Evolutionary conservation across 35 echinoderm and acorn worm species (phyloP).

Genomic region (Apostichopus japonicus): DNA sequence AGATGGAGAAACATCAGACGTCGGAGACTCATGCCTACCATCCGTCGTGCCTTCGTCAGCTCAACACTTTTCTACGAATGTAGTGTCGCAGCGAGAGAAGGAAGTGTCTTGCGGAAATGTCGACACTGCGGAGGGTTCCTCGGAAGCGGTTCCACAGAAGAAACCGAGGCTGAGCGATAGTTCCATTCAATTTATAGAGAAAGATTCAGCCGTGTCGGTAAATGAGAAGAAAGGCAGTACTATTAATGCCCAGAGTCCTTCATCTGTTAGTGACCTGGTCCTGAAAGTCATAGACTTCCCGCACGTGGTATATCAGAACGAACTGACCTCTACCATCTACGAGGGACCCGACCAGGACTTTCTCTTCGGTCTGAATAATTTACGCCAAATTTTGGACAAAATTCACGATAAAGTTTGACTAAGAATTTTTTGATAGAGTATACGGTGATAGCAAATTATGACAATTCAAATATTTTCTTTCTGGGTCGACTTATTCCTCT

Average conservation of each 20-base stretch:
- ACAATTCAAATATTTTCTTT: too few relatives aligned
- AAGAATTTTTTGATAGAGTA: too few relatives aligned
- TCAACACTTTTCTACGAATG: background rate
- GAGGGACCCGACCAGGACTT: slow-evolving; percentile 57
- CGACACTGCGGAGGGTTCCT: background rate
- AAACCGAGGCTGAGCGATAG: background rate
- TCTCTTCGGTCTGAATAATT: slow-evolving; percentile 62
- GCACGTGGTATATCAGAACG: slow-evolving; percentile 42
- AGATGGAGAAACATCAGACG: background rate
- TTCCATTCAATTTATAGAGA: background rate
- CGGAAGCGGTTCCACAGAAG: background rate
- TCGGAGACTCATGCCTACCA: background rate
- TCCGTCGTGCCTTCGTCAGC: background rate
- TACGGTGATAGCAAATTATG: too few relatives aligned
- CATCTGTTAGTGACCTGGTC: slow-evolving; percentile 19
- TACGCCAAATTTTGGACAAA: slow-evolving; percentile 34
- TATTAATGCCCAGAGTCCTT: background rate
- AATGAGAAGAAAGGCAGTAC: background rate
- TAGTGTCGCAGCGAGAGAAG: background rate
- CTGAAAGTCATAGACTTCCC: slow-evolving; percentile 70
- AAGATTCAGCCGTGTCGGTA: background rate
- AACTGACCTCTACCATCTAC: slow-evolving; percentile 2
- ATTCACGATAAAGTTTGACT: slow-evolving; percentile 26
- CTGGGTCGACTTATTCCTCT: too few relatives aligned
- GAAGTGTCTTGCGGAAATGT: background rate